Evolutionary conservation across 1,140 invertebrate genomes (phyloP), one percentile per base, ranked within the genome.

Genomic region (Glossosoma conforme): DNA sequence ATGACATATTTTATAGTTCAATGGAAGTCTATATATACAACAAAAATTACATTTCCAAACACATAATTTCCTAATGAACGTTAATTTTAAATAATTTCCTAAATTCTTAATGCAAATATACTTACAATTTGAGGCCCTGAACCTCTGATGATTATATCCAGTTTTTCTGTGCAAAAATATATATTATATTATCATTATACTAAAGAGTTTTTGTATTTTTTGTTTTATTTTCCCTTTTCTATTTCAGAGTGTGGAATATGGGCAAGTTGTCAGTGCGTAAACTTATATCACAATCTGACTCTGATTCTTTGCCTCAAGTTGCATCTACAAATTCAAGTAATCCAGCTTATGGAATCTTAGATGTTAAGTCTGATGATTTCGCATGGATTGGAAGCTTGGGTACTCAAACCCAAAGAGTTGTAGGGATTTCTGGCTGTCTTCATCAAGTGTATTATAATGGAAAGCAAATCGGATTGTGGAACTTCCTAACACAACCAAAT

Each of bases 381-480:
- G 56, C 14, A 52, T 69, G 58, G 37, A 64, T 65, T 3, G 63
- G 67, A 11, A 44, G 50, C 20, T 1, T 47, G 15, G 49, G 54
- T 10, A 52, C 77, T 0, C 69, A 70, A 11, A 5, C 13, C 54
- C 60, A 82, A 15, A 72, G 62, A 5, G 67, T 65, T 1, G 52
- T 64, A 0, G 84, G 81, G 1, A 65, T 86, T 3, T 75, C 80
- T 15, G 91, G 87, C 0, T 93, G 91, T 47, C 73, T 95, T 4
- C 75, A 92, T 65, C 81, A 88, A 53, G 69, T 94, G 0, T 76
- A 77, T 50, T 70, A 92, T 1, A 89, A 96, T 67, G 85, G 83
- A 3, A 77, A 82, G 21, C 81, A 78, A 0, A 70, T 97, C 35
- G 93, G 93, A 0, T 72, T 97, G 0, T 97, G 91, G 89, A 91